Base-by-base conservation (phyloP, 64 coral and sea anemone genomes). In the Acropora yongei region DNA sequence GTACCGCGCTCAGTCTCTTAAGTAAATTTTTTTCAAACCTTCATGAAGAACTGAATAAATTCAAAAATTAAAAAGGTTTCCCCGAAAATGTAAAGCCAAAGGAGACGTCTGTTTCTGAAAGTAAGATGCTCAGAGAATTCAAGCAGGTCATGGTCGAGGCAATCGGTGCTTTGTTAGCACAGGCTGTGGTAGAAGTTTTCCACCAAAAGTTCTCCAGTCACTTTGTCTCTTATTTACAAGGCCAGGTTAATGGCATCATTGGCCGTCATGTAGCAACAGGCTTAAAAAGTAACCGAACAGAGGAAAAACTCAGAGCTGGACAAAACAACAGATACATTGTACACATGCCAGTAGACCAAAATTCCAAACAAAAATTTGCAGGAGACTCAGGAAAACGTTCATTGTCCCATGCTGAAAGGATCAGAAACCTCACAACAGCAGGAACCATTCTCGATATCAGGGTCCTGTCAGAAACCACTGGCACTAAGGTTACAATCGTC, bases 281-380 rank as follows among this genome's bases (percentile, higher is more conserved):
- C 71, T 74, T 74, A 74, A 74, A 40, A 39, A 74, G 2, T 30
- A 39, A 3, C 71, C 13, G 71, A 74, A 74, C 71, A 74, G 71
- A 40, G 71, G 71, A 30, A 74, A 74, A 74, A 41, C 71, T 74
- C 71, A 74, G n/a, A 40, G 71, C 71, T 42, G 71, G 71, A 74
- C 71, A 74, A 19, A 74, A 74, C 71, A 74, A 74, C 71, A 74
- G 71, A 74, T 74, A 74, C 71, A 74, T 74, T 19, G n/a, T 39
- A 74, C n/a, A 41, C 71, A 74, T 74, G 71, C 71, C 71, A 30
- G n/a, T 7, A 74, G 71, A 74, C 40, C 71, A 19, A 8, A 74
- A 42, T 19, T 1, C 18, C 14, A 17, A 74, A 74, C n/a, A 74
- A 19, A 74, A 39, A 39, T 39, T 69, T 69, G 12, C 66, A 69